phyloP scores from a whole-genome alignment of 2,888 invertebrate species.

The Ennomos quercinarius region DNA sequence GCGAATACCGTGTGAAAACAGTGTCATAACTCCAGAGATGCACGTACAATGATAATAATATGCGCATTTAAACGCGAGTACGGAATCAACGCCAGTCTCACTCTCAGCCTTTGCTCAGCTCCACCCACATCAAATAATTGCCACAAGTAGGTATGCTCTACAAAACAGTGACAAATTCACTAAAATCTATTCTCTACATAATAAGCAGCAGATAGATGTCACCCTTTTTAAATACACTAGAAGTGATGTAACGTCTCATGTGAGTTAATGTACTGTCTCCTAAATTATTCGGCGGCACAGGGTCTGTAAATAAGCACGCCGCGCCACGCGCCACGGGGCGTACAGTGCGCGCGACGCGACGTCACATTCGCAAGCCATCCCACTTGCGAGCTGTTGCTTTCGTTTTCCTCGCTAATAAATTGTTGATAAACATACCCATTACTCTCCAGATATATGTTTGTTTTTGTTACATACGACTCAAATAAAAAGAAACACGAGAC shows the following conservation, averaged over 20 bases:
- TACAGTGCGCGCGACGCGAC: constrained; percentile 49
- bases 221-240: too few species aligned
- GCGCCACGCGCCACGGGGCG: constrained; percentile 46
- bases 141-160: too few species aligned
- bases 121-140: too few species aligned
- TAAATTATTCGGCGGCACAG: background rate
- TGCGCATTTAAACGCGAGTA: too few species aligned
- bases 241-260: background rate
- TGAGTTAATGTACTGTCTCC: constrained; percentile 2
- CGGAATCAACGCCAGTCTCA: too few species aligned
- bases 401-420: constrained; percentile 43
- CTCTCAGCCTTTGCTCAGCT: too few species aligned
- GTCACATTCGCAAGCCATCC: constrained; percentile 30
- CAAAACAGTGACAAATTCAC: too few species aligned
- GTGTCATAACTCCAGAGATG: too few species aligned
- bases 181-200: too few species aligned
- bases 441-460: constrained; percentile 37
- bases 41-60: too few species aligned
- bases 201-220: too few species aligned
- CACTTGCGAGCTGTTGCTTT: constrained; percentile 39
- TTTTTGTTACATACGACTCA: constrained; percentile 36
- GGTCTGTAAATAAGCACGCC: constrained; percentile 53
- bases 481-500: constrained; percentile 35
- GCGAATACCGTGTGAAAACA: background rate
- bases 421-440: constrained; percentile 42